A percentile compares a stretch with the other conserved stretches of the same genome.
Evolutionary conservation across 2,797 vertebrate species (phyloP).

Genomic region (Pelochelys cantorii): DNA sequence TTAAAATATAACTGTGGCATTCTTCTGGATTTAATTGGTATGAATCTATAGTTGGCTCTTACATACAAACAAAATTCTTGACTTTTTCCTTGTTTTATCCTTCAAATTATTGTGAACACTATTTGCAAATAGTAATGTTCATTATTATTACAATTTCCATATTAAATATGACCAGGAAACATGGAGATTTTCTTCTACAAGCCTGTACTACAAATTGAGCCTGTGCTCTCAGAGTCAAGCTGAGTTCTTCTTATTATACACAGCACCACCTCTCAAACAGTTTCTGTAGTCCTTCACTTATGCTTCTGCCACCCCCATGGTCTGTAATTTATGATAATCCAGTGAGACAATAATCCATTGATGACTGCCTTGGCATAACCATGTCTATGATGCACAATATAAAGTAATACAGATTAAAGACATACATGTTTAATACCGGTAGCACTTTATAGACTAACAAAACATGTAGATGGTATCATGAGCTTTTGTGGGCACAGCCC

Average conservation of each 20-base stretch:
- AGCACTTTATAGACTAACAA: too few relatives aligned
- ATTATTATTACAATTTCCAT: fast-evolving
- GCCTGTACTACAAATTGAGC: neutral
- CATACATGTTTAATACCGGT: too few relatives aligned
- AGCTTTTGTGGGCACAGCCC: too few relatives aligned
- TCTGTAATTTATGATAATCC: neutral
- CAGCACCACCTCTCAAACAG: fast-evolving
- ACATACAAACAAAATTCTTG: fast-evolving
- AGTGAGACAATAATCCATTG: neutral
- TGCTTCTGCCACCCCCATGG: neutral
- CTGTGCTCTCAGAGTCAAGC: fast-evolving
- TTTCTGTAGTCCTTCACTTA: neutral
- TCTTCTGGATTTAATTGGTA: fast-evolving
- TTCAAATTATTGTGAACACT: neutral
- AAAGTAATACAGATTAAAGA: too few relatives aligned
- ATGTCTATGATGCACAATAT: neutral
- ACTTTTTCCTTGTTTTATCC: neutral
- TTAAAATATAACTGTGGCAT: fast-evolving
- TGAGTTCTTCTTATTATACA: neutral
- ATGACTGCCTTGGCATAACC: neutral
- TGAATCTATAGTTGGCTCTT: fast-evolving
- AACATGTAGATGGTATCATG: too few relatives aligned
- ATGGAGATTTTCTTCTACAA: fast-evolving
- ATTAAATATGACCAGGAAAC: neutral
- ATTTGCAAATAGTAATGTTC: neutral